phyloP scores from a whole-genome alignment of 1,140 invertebrate genomes.

The Orchestia grillus region DNA sequence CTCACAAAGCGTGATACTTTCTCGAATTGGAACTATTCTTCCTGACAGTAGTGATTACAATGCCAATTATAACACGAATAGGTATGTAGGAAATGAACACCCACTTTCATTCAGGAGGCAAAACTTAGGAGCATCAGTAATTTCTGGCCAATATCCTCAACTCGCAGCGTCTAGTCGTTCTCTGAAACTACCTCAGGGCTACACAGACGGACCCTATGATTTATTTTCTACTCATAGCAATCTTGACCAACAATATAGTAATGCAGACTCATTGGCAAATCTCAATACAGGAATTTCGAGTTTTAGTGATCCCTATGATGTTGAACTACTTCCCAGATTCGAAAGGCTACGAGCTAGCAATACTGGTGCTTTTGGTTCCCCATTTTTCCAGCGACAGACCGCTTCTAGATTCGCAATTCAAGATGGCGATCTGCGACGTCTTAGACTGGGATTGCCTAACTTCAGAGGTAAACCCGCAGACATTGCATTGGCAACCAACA shows the following conservation, averaged over 20 bases:
- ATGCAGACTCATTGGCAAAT: neutral
- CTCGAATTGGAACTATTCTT: neutral
- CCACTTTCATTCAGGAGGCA: neutral
- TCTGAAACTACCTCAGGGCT: neutral
- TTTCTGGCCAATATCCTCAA: neutral
- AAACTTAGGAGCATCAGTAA: neutral
- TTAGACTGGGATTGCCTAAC: neutral
- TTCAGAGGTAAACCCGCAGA: neutral
- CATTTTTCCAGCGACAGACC: slow-evolving; percentile 34
- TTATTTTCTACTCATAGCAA: neutral
- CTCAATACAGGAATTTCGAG: neutral
- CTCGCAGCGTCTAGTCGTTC: neutral
- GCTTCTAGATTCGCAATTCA: neutral
- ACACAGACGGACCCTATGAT: neutral
- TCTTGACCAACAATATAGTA: neutral
- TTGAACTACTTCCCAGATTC: neutral
- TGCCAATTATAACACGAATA: neutral
- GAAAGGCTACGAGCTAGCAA: neutral
- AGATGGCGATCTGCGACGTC: neutral
- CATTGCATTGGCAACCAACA: neutral
- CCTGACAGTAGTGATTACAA: neutral
- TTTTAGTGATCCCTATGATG: neutral
- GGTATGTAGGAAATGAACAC: neutral
- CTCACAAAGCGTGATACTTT: neutral
- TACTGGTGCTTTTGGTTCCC: neutral